A percentile compares a stretch with the other conserved stretches of the same genome.
These are phyloP conservation scores for Heliconius hermathena DNA, from an alignment of 1,140 invertebrate genomes.

Conservation along the genomic window DNA sequence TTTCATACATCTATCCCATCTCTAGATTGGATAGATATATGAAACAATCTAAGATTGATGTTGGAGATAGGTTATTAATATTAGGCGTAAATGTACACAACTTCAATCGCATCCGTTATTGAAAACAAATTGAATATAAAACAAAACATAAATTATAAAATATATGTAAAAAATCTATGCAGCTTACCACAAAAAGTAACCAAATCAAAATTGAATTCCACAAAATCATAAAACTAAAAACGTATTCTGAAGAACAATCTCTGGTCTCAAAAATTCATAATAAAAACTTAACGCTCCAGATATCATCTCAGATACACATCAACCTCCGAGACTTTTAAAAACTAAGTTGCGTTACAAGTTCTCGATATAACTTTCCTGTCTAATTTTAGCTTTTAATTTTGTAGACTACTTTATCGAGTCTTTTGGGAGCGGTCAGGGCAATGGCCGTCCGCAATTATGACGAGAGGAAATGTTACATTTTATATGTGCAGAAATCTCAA, in stretches of 20 bases:
- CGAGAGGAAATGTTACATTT: slow-evolving; percentile 6
- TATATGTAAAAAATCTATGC: background rate
- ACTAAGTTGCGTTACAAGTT: slow-evolving; percentile 12
- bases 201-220: background rate
- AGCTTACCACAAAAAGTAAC: background rate
- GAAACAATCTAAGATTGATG: no score
- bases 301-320: slow-evolving; percentile 10
- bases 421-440: background rate
- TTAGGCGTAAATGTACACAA: background rate
- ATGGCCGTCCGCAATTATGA: background rate
- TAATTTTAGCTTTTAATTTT: slow-evolving; percentile 6
- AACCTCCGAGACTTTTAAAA: slow-evolving; percentile 4
- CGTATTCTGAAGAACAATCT: background rate
- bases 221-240: background rate
- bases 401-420: background rate
- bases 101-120: no score
- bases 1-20: no score
- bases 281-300: slow-evolving; percentile 5
- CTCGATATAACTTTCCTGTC: slow-evolving; percentile 4
- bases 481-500: background rate
- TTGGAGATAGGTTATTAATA: no score
- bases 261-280: background rate
- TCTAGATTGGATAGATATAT: no score
- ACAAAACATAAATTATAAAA: background rate
- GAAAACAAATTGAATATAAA: no score